Conservation (phyloP, 2,797 vertebrate species). For the Cheirogaleus major region DNA sequence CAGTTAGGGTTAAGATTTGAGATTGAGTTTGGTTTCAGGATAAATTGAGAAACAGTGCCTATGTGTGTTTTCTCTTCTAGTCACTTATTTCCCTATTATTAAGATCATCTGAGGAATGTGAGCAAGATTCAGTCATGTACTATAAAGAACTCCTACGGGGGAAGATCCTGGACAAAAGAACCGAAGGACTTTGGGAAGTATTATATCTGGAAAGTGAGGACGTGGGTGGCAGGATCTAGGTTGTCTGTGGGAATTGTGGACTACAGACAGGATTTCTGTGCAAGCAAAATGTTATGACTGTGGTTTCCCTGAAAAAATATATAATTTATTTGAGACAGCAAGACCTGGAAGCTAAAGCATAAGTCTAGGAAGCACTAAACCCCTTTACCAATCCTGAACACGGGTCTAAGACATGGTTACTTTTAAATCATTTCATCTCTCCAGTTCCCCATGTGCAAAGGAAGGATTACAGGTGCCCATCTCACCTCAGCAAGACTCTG, state of each 20-base stretch:
- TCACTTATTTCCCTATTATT: slow-evolving; percentile 39
- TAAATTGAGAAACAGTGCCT: background rate
- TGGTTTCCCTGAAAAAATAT: slow-evolving; percentile 38
- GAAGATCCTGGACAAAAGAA: background rate
- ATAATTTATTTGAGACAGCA: background rate
- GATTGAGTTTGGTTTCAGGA: background rate
- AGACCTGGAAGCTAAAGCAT: background rate
- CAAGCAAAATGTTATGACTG: slow-evolving; percentile 10
- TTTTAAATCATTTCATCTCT: slow-evolving; percentile 49
- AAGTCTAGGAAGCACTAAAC: slow-evolving; percentile 45
- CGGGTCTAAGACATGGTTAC: slow-evolving; percentile 58
- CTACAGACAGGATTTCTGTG: background rate
- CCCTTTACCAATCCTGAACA: slow-evolving; percentile 6
- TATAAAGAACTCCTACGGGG: background rate
- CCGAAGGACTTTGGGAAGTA: background rate
- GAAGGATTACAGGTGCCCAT: slow-evolving; percentile 44
- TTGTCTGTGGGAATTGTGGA: background rate
- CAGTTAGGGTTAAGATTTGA: background rate
- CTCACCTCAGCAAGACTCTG: slow-evolving; percentile 16
- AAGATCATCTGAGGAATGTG: background rate
- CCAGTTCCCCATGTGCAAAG: background rate
- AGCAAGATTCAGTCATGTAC: background rate
- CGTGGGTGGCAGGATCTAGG: background rate
- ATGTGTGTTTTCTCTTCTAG: background rate
- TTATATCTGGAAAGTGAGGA: background rate